These are phyloP conservation scores for Lytechinus variegatus DNA, from an alignment of 35 echinoderm and acorn worm species.

Conservation along the genomic window DNA sequence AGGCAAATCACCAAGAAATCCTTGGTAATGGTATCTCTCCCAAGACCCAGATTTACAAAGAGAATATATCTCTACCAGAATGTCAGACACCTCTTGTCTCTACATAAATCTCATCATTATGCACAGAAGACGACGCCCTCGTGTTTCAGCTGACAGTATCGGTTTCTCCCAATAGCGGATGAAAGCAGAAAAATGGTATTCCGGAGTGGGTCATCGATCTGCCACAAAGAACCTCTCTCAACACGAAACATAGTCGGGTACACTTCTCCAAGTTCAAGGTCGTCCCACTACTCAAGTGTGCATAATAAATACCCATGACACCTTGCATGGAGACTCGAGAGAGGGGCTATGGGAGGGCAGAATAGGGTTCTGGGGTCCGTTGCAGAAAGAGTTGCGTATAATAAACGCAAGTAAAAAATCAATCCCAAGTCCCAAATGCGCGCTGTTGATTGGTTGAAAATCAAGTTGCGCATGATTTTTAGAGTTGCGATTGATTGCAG, in stretches of 20 bases:
- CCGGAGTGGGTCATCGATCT: neutral
- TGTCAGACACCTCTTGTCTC: too few species aligned
- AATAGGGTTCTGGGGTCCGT: neutral
- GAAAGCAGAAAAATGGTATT: neutral
- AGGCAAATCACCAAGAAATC: neutral
- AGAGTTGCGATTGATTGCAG: too few species aligned
- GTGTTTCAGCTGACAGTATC: neutral
- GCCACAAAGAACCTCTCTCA: neutral
- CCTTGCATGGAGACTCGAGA: neutral
- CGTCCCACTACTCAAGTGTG: neutral
- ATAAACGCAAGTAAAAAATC: too few species aligned
- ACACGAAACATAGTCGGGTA: neutral
- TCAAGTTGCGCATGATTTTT: too few species aligned
- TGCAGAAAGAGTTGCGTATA: too few species aligned
- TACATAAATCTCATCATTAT: neutral
- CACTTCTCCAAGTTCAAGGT: conserved; percentile 18
- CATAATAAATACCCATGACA: neutral
- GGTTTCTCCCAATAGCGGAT: neutral
- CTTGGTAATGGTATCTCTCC: neutral
- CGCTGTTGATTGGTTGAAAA: too few species aligned
- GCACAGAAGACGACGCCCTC: neutral
- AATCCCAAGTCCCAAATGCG: too few species aligned
- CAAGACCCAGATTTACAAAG: neutral
- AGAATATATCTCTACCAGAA: neutral
- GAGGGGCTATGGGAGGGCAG: neutral